phyloP scores from a whole-genome alignment of 2,113 vertebrate genomes.

The Clarias batrachus region DNA sequence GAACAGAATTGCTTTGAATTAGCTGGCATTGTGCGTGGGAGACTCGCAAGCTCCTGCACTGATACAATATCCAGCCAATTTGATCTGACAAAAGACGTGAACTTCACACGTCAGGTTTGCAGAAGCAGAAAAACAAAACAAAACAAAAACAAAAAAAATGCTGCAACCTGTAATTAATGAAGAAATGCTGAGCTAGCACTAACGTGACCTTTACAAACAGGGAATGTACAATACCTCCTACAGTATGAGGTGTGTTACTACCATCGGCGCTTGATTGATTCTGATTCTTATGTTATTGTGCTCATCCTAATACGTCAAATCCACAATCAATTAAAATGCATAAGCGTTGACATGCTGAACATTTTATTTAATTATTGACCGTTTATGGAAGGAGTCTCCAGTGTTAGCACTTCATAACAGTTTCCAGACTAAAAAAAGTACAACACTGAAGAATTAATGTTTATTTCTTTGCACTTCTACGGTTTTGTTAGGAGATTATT shows the following conservation, averaged over 20 bases:
- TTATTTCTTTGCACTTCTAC: too few relatives aligned
- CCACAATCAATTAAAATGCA: too few relatives aligned
- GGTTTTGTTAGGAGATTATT: neutral
- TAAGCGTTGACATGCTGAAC: neutral
- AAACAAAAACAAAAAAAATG: neutral
- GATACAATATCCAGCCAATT: constrained; percentile 52
- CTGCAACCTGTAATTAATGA: neutral
- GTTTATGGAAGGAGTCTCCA: neutral
- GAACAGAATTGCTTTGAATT: constrained; percentile 67
- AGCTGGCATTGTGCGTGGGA: constrained; percentile 50
- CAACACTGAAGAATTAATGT: neutral
- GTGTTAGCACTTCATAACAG: neutral
- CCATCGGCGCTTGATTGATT: neutral
- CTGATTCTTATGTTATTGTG: neutral
- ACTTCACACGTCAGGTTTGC: constrained; percentile 50
- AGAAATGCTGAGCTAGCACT: neutral
- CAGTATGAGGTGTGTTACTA: neutral
- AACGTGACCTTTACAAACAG: neutral
- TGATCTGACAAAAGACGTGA: constrained; percentile 47
- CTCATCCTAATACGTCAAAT: neutral
- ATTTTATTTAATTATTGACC: neutral
- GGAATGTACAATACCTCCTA: too few relatives aligned
- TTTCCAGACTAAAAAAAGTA: neutral
- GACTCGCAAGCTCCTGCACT: constrained; percentile 41
- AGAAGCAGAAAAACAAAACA: neutral